Conservation (phyloP, 2,797 vertebrate genomes). For the Selene dorsalis region DNA sequence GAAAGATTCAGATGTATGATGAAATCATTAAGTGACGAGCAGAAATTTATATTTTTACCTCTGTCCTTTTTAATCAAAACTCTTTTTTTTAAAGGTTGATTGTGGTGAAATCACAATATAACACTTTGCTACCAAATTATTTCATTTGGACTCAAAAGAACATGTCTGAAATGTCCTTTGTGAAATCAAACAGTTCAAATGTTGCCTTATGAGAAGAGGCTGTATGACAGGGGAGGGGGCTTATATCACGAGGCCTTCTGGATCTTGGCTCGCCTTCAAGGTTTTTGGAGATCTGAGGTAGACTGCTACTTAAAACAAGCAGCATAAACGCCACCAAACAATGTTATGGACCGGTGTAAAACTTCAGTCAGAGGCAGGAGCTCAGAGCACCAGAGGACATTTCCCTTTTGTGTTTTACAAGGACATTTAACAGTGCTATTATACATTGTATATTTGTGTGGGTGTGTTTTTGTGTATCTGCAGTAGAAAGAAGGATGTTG, state of each 20-base stretch:
- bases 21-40: slow-evolving; percentile 31
- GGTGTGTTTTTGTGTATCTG: slow-evolving; percentile 17
- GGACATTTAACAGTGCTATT: slow-evolving; percentile 20
- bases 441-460: slow-evolving; percentile 43
- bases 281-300: slow-evolving; percentile 46
- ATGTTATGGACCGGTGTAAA: slow-evolving; percentile 62
- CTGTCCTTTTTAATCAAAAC: neutral
- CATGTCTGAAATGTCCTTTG: neutral
- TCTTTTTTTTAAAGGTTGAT: neutral
- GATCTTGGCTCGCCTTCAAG: slow-evolving; percentile 58
- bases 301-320: slow-evolving; percentile 64
- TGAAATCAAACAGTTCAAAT: slow-evolving; percentile 2
- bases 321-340: slow-evolving; percentile 74
- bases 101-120: no score
- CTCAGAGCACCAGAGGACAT: slow-evolving; percentile 52
- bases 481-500: slow-evolving; percentile 5
- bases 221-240: slow-evolving; percentile 5
- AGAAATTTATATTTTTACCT: neutral
- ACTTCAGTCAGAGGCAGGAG: slow-evolving; percentile 43
- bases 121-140: neutral
- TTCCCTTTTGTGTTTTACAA: slow-evolving; percentile 72
- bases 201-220: slow-evolving; percentile 15
- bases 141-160: neutral
- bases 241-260: slow-evolving; percentile 46
- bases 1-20: slow-evolving; percentile 29